Evolutionary conservation across 2,113 vertebrate genomes (phyloP).

Genomic region (Corvus hawaiiensis): DNA sequence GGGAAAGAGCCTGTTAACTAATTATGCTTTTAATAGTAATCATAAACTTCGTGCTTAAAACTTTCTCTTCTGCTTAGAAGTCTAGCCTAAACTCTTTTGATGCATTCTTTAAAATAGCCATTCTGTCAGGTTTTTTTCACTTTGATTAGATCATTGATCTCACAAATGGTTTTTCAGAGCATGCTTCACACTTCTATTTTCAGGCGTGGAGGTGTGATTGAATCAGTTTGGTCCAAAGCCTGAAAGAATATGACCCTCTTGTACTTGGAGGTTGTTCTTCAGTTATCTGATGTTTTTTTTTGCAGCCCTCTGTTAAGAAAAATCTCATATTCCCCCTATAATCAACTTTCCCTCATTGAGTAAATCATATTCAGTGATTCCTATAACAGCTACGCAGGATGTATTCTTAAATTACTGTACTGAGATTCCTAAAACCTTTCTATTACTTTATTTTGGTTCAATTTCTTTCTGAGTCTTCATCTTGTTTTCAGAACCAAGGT

Average conservation of each 20-base stretch:
- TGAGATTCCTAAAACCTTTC: neutral
- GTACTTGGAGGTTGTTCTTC: neutral
- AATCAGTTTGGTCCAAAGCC: neutral
- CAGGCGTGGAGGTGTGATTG: neutral
- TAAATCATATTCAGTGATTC: neutral
- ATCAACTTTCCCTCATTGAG: neutral
- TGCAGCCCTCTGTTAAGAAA: neutral
- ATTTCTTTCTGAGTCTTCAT: neutral
- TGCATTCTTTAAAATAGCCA: neutral
- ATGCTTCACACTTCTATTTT: neutral
- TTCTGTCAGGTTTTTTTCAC: neutral
- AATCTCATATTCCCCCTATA: neutral
- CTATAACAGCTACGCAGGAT: neutral
- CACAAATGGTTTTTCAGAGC: neutral
- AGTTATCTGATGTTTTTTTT: neutral
- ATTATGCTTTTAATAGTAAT: neutral
- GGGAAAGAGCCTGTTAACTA: neutral
- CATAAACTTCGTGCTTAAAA: neutral
- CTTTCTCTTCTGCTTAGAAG: neutral
- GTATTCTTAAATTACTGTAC: neutral
- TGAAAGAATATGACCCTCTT: neutral
- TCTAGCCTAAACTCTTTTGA: neutral
- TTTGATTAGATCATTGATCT: neutral
- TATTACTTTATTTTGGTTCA: neutral
- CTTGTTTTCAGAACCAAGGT: neutral